Conservation (phyloP, 2,113 vertebrate genomes). For the Nothoprocta pentlandii region DNA sequence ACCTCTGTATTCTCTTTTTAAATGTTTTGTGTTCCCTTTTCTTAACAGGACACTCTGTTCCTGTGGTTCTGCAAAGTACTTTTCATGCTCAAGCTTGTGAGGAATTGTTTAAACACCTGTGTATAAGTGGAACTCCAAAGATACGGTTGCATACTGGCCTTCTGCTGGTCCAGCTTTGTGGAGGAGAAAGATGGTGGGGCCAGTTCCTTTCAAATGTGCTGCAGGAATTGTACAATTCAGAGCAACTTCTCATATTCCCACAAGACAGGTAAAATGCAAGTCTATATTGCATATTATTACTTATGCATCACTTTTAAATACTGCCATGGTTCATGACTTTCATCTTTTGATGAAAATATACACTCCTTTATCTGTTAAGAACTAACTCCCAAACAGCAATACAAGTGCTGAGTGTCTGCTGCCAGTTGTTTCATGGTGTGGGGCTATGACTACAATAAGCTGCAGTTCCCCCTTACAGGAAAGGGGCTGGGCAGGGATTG, state of each 20-base stretch:
- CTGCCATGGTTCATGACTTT: background rate
- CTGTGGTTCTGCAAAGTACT: conserved; percentile 93
- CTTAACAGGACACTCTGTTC: conserved; percentile 89
- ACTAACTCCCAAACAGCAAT: background rate
- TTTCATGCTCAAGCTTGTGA: conserved; percentile 97
- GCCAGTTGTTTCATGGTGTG: background rate
- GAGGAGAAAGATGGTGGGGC: conserved; percentile 98
- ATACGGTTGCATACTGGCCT: conserved; percentile 95
- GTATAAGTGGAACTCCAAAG: conserved; percentile 97
- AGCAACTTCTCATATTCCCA: conserved; percentile 97
- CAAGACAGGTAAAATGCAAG: conserved; percentile 88
- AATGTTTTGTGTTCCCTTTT: conserved; percentile 25
- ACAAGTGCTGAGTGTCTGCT: background rate
- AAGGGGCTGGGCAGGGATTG: background rate
- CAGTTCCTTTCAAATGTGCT: conserved; percentile 98
- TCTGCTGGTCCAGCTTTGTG: conserved; percentile 95
- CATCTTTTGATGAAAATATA: background rate
- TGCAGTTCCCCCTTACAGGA: background rate
- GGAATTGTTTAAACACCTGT: conserved; percentile 98
- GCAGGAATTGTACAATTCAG: conserved; percentile 98
- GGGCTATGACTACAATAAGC: background rate
- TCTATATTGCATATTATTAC: background rate
- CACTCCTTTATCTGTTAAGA: background rate
- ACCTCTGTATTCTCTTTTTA: background rate
- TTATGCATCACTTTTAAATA: background rate